Conservation (phyloP, 2,888 invertebrate species). For the Acheta domesticus region DNA sequence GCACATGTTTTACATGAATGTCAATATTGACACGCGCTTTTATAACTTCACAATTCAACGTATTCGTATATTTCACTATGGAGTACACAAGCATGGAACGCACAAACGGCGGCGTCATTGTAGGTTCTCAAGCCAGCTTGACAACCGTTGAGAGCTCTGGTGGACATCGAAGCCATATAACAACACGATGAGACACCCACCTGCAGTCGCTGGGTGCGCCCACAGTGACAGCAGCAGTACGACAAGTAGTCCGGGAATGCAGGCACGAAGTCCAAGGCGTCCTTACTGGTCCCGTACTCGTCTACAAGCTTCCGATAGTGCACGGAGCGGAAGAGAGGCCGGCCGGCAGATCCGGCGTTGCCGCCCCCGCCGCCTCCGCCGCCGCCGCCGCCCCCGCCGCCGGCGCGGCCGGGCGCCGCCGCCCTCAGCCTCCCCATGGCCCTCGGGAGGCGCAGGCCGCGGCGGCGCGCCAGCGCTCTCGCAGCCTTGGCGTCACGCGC, state of each 20-base stretch:
- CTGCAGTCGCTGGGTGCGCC: slow-evolving; percentile 59
- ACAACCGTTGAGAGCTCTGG: too few species aligned
- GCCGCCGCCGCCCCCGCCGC: slow-evolving; percentile 46
- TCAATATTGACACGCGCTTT: too few species aligned
- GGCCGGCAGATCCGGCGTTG: slow-evolving; percentile 45
- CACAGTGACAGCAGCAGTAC: slow-evolving; percentile 59
- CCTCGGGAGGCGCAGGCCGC: slow-evolving; percentile 49
- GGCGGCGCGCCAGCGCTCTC: neutral
- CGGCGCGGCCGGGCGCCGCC: slow-evolving; percentile 44
- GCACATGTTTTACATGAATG: too few species aligned
- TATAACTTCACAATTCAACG: too few species aligned
- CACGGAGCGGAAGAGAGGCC: slow-evolving; percentile 52
- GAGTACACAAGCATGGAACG: too few species aligned
- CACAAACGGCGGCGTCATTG: too few species aligned
- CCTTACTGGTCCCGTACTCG: slow-evolving; percentile 47
- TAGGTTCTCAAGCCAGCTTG: too few species aligned
- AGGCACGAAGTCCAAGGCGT: slow-evolving; percentile 51
- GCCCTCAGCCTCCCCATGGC: slow-evolving; percentile 55
- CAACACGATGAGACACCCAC: slow-evolving; percentile 41
- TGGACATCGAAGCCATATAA: too few species aligned
- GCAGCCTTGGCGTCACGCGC: neutral
- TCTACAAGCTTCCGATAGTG: slow-evolving; percentile 59
- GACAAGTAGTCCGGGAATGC: slow-evolving; percentile 56
- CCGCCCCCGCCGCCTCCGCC: slow-evolving; percentile 54
- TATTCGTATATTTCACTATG: too few species aligned